These are phyloP conservation scores for Limonius californicus DNA, from an alignment of 1,140 invertebrate species.

Conservation along the genomic window DNA sequence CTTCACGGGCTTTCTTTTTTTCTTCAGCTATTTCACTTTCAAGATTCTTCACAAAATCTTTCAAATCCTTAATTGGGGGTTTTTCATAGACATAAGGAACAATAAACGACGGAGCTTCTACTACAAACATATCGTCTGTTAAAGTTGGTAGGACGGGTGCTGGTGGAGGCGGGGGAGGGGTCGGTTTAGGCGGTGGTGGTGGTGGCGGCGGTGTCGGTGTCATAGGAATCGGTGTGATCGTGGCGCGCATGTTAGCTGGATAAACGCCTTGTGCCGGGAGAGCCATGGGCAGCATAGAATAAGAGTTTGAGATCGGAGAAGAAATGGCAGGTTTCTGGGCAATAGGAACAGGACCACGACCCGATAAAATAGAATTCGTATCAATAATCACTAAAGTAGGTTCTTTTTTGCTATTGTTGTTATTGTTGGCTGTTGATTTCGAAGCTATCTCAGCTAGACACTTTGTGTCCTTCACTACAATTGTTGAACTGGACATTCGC, in stretches of 20 bases:
- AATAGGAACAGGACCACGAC: slow-evolving; percentile 59
- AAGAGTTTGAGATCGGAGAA: slow-evolving; percentile 34
- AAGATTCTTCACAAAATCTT: slow-evolving; percentile 68
- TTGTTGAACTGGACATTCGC: slow-evolving; percentile 49
- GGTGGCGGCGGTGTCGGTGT: slow-evolving; percentile 34
- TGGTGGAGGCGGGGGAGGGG: slow-evolving; percentile 48
- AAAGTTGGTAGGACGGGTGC: slow-evolving; percentile 67
- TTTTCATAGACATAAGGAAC: slow-evolving; percentile 90
- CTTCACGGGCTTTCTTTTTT: slow-evolving; percentile 39
- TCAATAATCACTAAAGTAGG: slow-evolving; percentile 76
- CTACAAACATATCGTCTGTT: slow-evolving; percentile 86
- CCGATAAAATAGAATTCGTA: slow-evolving; percentile 67
- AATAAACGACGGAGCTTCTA: slow-evolving; percentile 87
- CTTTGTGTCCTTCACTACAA: slow-evolving; percentile 71
- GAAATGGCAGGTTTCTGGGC: slow-evolving; percentile 37
- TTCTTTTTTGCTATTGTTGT: slow-evolving; percentile 62
- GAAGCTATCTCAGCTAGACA: slow-evolving; percentile 65
- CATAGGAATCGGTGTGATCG: slow-evolving; percentile 54
- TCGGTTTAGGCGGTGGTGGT: slow-evolving; percentile 14
- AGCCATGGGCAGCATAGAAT: slow-evolving; percentile 52
- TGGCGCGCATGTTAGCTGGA: slow-evolving; percentile 55
- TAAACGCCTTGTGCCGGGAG: slow-evolving; percentile 57
- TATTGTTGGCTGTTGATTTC: slow-evolving; percentile 44
- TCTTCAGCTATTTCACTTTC: slow-evolving; percentile 49
- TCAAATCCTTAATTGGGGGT: slow-evolving; percentile 72